Conservation (phyloP, 2,797 vertebrate genomes). For the Percopsis omiscomaycus region DNA sequence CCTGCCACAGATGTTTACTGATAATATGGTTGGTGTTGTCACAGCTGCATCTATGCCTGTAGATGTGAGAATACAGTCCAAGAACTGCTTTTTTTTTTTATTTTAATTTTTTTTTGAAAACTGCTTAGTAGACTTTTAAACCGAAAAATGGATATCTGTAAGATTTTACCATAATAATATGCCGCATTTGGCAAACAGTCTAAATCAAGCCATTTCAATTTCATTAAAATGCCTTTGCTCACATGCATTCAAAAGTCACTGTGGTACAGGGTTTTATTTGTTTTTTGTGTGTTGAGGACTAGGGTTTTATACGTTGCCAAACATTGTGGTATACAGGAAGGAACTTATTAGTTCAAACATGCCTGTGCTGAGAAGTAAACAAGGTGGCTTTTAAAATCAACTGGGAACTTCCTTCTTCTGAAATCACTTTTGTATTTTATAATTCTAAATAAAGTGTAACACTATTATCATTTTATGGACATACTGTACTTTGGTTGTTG, state of each 20-base stretch:
- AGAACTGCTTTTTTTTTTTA: no score
- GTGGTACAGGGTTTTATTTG: constrained; percentile 15
- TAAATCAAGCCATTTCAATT: constrained; percentile 29
- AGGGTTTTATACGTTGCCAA: constrained; percentile 48
- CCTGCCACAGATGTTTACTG: no score
- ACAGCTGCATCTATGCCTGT: no score
- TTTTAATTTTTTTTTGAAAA: not conserved
- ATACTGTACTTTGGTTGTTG: constrained; percentile 20
- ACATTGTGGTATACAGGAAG: constrained; percentile 20
- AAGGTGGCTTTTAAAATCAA: not conserved
- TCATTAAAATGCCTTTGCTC: constrained; percentile 41
- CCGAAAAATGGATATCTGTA: no score
- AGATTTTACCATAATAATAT: constrained; percentile 12
- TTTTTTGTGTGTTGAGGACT: no score
- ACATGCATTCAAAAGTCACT: constrained; percentile 43
- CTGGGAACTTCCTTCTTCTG: constrained; percentile 28
- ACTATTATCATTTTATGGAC: constrained; percentile 8
- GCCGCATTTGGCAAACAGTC: constrained; percentile 4
- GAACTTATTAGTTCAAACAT: constrained; percentile 7
- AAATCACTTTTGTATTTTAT: constrained; percentile 32
- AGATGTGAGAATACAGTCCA: no score
- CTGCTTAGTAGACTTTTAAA: no score
- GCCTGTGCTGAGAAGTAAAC: constrained; percentile 6
- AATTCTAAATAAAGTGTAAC: constrained; percentile 2
- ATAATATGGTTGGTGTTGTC: no score